phyloP scores from a whole-genome alignment of 2,797 vertebrate species.

The Synanceia verrucosa region DNA sequence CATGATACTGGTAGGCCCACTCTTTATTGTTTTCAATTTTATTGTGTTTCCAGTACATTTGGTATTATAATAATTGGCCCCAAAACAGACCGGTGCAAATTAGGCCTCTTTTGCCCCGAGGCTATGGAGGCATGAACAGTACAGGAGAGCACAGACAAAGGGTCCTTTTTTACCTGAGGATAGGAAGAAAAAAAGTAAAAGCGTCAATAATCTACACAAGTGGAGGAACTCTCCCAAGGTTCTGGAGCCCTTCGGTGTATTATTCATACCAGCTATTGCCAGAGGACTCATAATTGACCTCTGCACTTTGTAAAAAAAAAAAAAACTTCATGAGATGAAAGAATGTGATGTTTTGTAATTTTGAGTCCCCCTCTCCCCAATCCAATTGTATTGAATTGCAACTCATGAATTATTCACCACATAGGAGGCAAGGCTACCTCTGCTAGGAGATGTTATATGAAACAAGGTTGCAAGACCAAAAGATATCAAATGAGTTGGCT shows the following conservation, averaged over 20 bases:
- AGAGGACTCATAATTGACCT: constrained; percentile 85
- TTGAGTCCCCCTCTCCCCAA: constrained; percentile 69
- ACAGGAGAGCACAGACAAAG: constrained; percentile 81
- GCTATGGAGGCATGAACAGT: constrained; percentile 75
- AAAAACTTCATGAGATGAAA: constrained; percentile 81
- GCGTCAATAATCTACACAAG: constrained; percentile 84
- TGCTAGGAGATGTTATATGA: constrained; percentile 78
- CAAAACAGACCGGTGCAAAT: constrained; percentile 83
- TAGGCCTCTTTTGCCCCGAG: constrained; percentile 80
- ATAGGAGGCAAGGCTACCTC: constrained; percentile 63
- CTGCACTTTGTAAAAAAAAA: constrained; percentile 73
- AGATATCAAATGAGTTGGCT: constrained; percentile 64
- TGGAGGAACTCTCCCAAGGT: constrained; percentile 80
- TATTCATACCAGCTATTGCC: constrained; percentile 81
- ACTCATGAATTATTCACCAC: constrained; percentile 81
- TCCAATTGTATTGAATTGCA: constrained; percentile 81
- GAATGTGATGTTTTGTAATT: constrained; percentile 83
- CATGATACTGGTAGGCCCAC: constrained; percentile 53
- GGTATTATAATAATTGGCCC: constrained; percentile 86
- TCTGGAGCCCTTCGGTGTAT: constrained; percentile 75
- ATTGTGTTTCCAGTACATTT: constrained; percentile 82
- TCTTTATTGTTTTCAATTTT: constrained; percentile 79
- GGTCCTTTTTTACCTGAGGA: constrained; percentile 77
- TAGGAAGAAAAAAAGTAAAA: constrained; percentile 67
- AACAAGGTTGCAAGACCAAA: constrained; percentile 68